Evolutionary conservation across 2,113 vertebrate species (phyloP), one percentile per base, ranked within the genome.

Genomic region (Urocitellus parryii): DNA sequence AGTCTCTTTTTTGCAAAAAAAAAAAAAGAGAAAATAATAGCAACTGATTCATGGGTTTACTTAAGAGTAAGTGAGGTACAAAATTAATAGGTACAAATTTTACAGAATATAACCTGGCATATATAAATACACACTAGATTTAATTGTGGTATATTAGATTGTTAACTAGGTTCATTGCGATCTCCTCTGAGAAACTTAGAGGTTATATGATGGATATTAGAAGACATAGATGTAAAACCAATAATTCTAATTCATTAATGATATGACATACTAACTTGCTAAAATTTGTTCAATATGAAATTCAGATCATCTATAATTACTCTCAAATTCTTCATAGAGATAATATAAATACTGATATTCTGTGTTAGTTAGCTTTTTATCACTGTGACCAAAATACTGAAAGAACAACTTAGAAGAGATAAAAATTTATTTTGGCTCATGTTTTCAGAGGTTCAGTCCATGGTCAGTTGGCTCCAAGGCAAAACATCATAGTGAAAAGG

Each of bases 301-400:
- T 13, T 92, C 67, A 90, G 27, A 45, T 91, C 80, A 56, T 53
- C 9, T 94, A 76, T 76, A 32, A 88, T 67, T 94, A 65, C 37
- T 51, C 34, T 96, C 4, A 32, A 85, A 73, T 39, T 76, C 73
- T 88, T 92, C 29, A 79, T 81, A 22, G 24, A 91, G 56, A 74
- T 88, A 76, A 65, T 74, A 90, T 42, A 39, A 42, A 63, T 37
- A 65, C 81, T 72, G n/a, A 56, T n/a, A 48, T 11, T 34, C 58
- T 80, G 81, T 48, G 29, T 24, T 58, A 56, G 17, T 56, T 18
- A 58, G 56, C 56, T 58, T 58, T 58, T 58, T 22, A 58, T 58
- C 56, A 58, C 56, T 58, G 56, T 58, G 56, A 58, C 20, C 56
- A 58, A 58, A 58, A 58, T 58, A 58, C 20, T 24, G 56, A 8